These are phyloP conservation scores for Ormyrus pomaceus DNA, from an alignment of 2,888 invertebrate species.

Conservation along the genomic window DNA sequence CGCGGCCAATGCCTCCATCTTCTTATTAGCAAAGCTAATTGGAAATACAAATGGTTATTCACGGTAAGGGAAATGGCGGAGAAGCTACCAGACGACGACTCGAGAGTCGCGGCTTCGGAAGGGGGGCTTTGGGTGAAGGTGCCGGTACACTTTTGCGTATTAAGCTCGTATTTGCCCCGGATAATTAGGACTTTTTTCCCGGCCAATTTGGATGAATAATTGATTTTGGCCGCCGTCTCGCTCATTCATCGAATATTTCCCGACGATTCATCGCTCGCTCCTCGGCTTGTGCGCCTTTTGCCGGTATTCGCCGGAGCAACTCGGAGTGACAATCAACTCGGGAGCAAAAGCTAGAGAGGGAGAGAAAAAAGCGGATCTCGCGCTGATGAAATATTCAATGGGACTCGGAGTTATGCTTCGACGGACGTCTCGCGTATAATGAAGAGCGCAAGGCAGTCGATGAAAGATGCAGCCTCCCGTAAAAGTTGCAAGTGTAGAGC, in stretches of 20 bases:
- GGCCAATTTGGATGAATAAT: slow-evolving; percentile 75
- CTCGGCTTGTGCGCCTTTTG: slow-evolving; percentile 28
- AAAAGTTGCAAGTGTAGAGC: slow-evolving; percentile 60
- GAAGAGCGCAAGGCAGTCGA: slow-evolving; percentile 57
- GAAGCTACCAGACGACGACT: slow-evolving; percentile 64
- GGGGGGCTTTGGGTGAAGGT: slow-evolving; percentile 53
- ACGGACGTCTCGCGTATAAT: slow-evolving; percentile 59
- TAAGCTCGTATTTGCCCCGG: slow-evolving; percentile 75
- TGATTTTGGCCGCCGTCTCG: slow-evolving; percentile 68
- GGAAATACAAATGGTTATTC: slow-evolving; percentile 76
- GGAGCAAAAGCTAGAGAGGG: neutral
- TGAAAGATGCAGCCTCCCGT: slow-evolving; percentile 62
- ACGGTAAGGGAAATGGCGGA: slow-evolving; percentile 69
- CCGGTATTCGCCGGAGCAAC: slow-evolving; percentile 57
- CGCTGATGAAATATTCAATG: slow-evolving; percentile 73
- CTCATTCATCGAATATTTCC: slow-evolving; percentile 34
- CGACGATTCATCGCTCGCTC: slow-evolving; percentile 54
- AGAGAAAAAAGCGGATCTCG: slow-evolving; percentile 69
- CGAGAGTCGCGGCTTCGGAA: slow-evolving; percentile 41
- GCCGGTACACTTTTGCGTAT: slow-evolving; percentile 71
- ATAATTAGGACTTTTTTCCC: slow-evolving; percentile 76
- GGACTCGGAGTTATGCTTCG: slow-evolving; percentile 61
- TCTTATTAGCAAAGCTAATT: slow-evolving; percentile 76
- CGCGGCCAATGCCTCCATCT: slow-evolving; percentile 72
- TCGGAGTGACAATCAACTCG: slow-evolving; percentile 72